phyloP scores from a whole-genome alignment of 2,113 vertebrate genomes.

The Epinephelus lanceolatus region DNA sequence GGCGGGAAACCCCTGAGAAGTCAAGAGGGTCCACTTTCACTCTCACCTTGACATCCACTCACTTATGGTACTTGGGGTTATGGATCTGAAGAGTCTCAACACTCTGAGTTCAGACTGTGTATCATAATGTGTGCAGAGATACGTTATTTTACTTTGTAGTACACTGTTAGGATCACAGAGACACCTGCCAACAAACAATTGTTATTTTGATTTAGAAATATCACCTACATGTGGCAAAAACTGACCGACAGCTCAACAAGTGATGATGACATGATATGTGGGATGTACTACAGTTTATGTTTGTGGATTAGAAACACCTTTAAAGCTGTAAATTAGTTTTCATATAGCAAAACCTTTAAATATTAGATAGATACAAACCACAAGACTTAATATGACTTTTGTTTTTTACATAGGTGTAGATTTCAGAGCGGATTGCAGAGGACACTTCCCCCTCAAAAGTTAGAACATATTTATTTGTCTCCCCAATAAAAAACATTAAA shows the following conservation, averaged over 20 bases:
- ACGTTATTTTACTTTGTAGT: background rate
- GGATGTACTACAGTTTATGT: background rate
- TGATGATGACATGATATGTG: background rate
- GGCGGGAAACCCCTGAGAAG: conserved; percentile 71
- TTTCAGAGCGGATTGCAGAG: too few species aligned
- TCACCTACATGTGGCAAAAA: background rate
- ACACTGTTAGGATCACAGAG: background rate
- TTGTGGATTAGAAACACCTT: conserved; percentile 22
- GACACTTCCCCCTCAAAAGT: too few species aligned
- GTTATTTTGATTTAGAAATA: background rate
- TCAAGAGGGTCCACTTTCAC: conserved; percentile 77
- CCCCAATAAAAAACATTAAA: too few species aligned
- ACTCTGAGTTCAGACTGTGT: background rate
- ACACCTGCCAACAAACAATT: background rate
- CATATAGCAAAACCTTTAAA: background rate
- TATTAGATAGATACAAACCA: background rate
- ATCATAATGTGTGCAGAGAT: background rate
- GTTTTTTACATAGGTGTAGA: too few species aligned
- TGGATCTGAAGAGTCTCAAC: background rate
- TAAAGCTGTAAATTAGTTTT: background rate
- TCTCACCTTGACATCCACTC: conserved; percentile 63
- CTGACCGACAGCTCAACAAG: conserved; percentile 5
- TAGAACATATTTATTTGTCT: too few species aligned
- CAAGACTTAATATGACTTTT: too few species aligned
- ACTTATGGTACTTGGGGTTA: background rate